Percentiles rank a stretch among this genome's conserved stretches.
Conservation (phyloP, 2,113 vertebrate genomes). For the Sturnira hondurensis region DNA sequence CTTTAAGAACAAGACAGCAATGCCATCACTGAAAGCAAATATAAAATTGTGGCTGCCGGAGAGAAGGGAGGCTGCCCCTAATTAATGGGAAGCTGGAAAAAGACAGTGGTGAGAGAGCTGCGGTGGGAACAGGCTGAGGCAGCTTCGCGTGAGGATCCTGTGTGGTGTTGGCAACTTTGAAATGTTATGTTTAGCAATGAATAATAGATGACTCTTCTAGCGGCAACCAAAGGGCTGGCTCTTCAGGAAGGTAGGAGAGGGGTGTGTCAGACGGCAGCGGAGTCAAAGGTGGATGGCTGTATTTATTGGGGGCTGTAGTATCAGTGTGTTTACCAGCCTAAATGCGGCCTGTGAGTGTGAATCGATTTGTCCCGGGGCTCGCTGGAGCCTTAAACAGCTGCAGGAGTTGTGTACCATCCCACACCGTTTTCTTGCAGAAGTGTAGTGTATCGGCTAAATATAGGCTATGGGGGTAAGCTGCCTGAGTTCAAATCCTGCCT, state of each 20-base stretch:
- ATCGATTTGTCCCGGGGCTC: not conserved
- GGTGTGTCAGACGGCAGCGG: not conserved
- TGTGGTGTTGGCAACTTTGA: not conserved
- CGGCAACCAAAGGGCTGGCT: not conserved
- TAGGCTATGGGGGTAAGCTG: not conserved
- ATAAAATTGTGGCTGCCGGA: not conserved
- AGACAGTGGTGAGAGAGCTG: not conserved
- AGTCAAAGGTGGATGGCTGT: not conserved
- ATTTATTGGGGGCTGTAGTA: not conserved
- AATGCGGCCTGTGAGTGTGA: not conserved
- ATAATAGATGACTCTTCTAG: not conserved
- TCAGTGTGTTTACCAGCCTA: not conserved
- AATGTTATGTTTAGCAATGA: slow-evolving; percentile 38
- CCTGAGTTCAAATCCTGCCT: not conserved
- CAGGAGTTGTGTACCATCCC: not conserved
- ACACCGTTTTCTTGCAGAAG: not conserved
- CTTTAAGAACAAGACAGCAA: not conserved
- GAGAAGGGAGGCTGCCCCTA: not conserved
- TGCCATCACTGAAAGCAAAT: not conserved
- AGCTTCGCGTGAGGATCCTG: not conserved
- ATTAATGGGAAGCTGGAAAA: not conserved
- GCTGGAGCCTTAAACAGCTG: not conserved
- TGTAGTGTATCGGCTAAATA: not conserved
- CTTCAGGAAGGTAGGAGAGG: not conserved
- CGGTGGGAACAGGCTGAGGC: not conserved